Percentiles rank a stretch among this genome's conserved stretches.
These are phyloP conservation scores for Lemur catta DNA, from an alignment of 2,797 vertebrate genomes.

Conservation along the genomic window DNA sequence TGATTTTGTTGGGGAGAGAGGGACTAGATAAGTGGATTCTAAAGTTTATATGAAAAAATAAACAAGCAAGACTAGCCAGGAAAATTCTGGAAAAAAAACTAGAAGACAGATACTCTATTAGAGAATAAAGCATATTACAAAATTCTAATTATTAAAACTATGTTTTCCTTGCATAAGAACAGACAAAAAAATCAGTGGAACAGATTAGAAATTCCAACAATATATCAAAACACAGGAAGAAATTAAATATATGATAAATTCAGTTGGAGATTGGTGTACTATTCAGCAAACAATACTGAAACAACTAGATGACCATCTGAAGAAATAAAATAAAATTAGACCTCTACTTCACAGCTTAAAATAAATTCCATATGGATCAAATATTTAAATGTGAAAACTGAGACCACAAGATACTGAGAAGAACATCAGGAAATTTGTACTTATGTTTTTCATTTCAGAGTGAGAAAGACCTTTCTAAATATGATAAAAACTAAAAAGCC, in stretches of 20 bases:
- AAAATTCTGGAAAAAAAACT: background rate
- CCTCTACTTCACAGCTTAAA: background rate
- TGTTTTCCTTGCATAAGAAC: background rate
- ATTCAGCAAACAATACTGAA: background rate
- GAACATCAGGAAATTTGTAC: background rate
- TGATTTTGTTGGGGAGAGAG: background rate
- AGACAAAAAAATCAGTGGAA: background rate
- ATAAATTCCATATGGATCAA: background rate
- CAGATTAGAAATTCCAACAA: background rate
- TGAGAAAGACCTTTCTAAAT: background rate
- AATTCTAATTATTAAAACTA: slow-evolving; percentile 2
- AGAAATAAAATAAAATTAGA: slow-evolving; percentile 16
- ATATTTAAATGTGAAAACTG: slow-evolving; percentile 16
- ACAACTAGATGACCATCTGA: background rate
- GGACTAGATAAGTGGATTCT: background rate
- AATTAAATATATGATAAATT: background rate
- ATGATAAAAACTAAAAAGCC: background rate
- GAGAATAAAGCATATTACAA: background rate
- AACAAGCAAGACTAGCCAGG: background rate
- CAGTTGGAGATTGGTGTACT: background rate
- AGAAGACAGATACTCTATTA: background rate
- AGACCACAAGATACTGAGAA: slow-evolving; percentile 17
- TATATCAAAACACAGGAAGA: slow-evolving; percentile 14
- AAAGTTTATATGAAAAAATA: slow-evolving; percentile 16
- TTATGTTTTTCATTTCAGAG: background rate